phyloP scores from a whole-genome alignment of 2,113 vertebrate genomes.

The Excalfactoria chinensis region DNA sequence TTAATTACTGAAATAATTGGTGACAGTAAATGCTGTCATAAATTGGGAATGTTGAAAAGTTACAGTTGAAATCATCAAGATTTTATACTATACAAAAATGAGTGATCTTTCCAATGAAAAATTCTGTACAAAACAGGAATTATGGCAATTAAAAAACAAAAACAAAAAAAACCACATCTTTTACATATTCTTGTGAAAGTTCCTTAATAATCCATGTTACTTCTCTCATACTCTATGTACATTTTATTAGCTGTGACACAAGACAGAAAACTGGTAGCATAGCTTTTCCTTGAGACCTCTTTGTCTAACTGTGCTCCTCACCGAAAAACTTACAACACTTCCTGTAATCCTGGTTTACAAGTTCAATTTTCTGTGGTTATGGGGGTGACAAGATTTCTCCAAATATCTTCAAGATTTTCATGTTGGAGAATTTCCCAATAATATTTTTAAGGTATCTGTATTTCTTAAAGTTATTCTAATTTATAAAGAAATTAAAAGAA shows the following conservation, averaged over 20 bases:
- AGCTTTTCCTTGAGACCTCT: not conserved
- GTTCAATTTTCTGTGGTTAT: not conserved
- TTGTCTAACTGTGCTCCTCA: not conserved
- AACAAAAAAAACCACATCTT: not conserved
- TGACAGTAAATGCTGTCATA: constrained; percentile 4
- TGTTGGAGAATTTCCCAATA: not conserved
- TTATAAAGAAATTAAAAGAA: not conserved
- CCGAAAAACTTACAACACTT: not conserved
- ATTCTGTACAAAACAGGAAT: not conserved
- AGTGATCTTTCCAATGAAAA: not conserved
- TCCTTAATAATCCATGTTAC: not conserved
- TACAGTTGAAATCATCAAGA: not conserved
- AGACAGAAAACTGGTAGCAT: not conserved
- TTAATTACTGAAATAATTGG: constrained; percentile 27
- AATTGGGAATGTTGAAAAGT: not conserved
- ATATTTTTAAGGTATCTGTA: not conserved
- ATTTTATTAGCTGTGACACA: not conserved
- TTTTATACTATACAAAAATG: not conserved
- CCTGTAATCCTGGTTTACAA: not conserved
- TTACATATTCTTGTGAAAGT: not conserved
- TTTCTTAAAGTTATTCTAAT: not conserved
- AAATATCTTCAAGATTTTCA: not conserved
- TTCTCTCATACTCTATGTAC: not conserved
- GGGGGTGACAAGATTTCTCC: not conserved
- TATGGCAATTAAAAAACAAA: not conserved